Percentiles rank a stretch among this genome's conserved stretches.
Conservation (phyloP, 2,888 invertebrate genomes). For the Spodoptera exigua region DNA sequence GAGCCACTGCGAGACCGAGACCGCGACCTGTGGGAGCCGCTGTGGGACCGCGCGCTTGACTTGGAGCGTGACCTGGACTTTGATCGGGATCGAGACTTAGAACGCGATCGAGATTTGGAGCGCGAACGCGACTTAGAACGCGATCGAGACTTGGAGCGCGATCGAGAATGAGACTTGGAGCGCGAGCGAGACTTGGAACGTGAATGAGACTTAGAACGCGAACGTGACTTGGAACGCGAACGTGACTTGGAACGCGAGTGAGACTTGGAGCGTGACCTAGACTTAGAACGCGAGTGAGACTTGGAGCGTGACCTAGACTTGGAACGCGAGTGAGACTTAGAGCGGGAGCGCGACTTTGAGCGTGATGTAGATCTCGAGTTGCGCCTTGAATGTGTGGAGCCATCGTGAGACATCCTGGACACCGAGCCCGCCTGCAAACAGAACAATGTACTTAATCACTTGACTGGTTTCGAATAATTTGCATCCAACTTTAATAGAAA, state of each 20-base stretch:
- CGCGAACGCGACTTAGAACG: slow-evolving; percentile 6
- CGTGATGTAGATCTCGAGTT: slow-evolving; percentile 69
- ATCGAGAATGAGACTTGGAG: slow-evolving; percentile 47
- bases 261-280: slow-evolving; percentile 38
- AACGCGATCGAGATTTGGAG: slow-evolving; percentile 7
- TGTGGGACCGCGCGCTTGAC: slow-evolving; percentile 1
- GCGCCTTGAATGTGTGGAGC: slow-evolving; percentile 66
- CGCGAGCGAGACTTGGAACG: no score
- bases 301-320: slow-evolving; percentile 20
- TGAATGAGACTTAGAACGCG: slow-evolving; percentile 8
- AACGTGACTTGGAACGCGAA: no score
- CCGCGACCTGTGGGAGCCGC: slow-evolving; percentile 1
- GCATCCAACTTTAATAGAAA: no score
- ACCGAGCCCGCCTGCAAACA: slow-evolving; percentile 72
- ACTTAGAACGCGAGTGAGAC: slow-evolving; percentile 33
- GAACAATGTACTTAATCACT: background rate
- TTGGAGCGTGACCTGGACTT: slow-evolving; percentile 8
- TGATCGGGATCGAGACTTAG: slow-evolving; percentile 7
- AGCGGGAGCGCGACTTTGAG: slow-evolving; percentile 49
- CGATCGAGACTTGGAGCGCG: slow-evolving; percentile 50
- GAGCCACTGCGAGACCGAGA: slow-evolving; percentile 4
- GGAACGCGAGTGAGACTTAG: slow-evolving; percentile 48
- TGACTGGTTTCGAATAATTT: no score
- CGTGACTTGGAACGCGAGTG: slow-evolving; percentile 18
- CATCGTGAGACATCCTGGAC: slow-evolving; percentile 77